Percentiles rank a stretch among this genome's conserved stretches.
Conservation (phyloP, 2,113 vertebrate species). For the Echinops telfairi region DNA sequence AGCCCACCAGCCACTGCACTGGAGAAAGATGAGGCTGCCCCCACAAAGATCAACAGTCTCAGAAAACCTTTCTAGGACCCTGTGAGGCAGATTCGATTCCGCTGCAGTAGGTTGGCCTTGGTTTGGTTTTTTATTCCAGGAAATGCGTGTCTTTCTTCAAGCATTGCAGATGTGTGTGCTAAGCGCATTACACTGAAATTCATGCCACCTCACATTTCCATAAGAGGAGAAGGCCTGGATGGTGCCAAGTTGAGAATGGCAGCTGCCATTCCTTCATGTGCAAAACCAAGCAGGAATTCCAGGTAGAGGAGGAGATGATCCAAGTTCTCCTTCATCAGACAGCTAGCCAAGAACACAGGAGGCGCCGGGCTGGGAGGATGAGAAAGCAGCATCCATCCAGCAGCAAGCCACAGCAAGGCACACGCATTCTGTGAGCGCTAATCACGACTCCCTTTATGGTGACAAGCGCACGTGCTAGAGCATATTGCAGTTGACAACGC, state of each 20-base stretch:
- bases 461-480: too few relatives aligned
- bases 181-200: constrained; percentile 20
- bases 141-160: background rate
- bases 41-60: too few relatives aligned
- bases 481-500: background rate
- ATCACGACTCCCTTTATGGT: background rate
- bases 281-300: constrained; percentile 12
- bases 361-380: background rate
- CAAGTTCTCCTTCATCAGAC: background rate
- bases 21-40: too few relatives aligned
- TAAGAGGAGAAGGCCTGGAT: background rate
- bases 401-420: background rate
- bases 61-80: too few relatives aligned
- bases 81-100: too few relatives aligned
- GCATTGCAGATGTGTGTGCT: background rate
- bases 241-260: background rate
- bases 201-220: background rate
- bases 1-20: too few relatives aligned
- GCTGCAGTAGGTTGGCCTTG: too few relatives aligned
- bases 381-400: background rate
- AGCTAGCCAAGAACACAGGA: background rate
- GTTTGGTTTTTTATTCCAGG: background rate
- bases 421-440: background rate
- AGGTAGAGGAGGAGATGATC: background rate
- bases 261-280: background rate